A percentile compares a stretch with the other conserved stretches of the same genome.
Evolutionary conservation across 2,888 invertebrate species (phyloP).

Genomic region (Bibio marci): DNA sequence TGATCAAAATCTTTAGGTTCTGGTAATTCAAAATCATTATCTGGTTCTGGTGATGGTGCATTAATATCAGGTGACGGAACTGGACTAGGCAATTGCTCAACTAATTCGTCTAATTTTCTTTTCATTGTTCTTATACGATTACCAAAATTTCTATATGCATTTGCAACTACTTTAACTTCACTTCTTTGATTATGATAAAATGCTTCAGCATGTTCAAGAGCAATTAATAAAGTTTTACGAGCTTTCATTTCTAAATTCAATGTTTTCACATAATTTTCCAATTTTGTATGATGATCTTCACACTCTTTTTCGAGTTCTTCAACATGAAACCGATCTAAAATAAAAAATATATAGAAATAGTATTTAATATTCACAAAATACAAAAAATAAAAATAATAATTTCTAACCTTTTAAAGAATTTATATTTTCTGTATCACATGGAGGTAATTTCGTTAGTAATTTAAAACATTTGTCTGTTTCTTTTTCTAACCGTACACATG

Average conservation of each 20-base stretch:
- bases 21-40: slow-evolving; percentile 63
- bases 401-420: slow-evolving; percentile 58
- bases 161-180: slow-evolving; percentile 90
- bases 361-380: neutral
- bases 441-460: slow-evolving; percentile 29
- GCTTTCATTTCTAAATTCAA: slow-evolving; percentile 70
- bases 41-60: slow-evolving; percentile 65
- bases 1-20: slow-evolving; percentile 25
- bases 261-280: slow-evolving; percentile 66
- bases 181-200: slow-evolving; percentile 81
- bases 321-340: slow-evolving; percentile 61
- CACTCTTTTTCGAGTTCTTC: slow-evolving; percentile 79
- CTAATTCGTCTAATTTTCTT: slow-evolving; percentile 67
- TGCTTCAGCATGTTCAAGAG: slow-evolving; percentile 63
- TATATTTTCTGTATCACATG: slow-evolving; percentile 61
- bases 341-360: slow-evolving; percentile 1
- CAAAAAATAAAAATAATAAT: neutral
- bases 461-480: slow-evolving; percentile 54
- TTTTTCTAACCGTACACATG: slow-evolving; percentile 52
- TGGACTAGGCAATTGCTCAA: slow-evolving; percentile 50
- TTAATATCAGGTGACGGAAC: slow-evolving; percentile 39
- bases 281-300: slow-evolving; percentile 59
- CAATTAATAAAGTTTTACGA: slow-evolving; percentile 55
- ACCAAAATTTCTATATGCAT: slow-evolving; percentile 90
- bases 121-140: slow-evolving; percentile 71